Percentiles rank a stretch among this genome's conserved stretches.
phyloP scores from a whole-genome alignment of 1,140 invertebrate genomes.

The Vanessa tameamea region DNA sequence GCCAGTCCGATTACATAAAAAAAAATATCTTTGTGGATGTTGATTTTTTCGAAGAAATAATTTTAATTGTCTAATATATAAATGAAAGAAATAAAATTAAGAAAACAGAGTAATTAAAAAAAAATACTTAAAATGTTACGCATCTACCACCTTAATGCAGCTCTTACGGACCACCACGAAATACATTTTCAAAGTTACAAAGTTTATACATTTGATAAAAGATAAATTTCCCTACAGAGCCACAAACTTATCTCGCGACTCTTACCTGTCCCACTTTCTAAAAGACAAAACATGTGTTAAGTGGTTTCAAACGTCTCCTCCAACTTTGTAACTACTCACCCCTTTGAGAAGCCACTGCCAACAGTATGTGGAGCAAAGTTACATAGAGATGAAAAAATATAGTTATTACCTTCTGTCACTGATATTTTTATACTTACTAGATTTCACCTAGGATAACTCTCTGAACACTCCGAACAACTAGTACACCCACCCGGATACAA shows the following conservation, averaged over 20 bases:
- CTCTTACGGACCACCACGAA: background rate
- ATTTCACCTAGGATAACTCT: too few relatives aligned
- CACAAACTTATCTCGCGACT: conserved; percentile 32
- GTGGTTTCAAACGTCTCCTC: conserved; percentile 36
- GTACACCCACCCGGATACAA: too few relatives aligned
- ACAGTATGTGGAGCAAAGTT: background rate
- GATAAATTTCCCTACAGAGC: conserved; percentile 35
- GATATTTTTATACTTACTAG: too few relatives aligned
- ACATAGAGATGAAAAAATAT: conserved; percentile 2
- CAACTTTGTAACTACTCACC: conserved; percentile 25
- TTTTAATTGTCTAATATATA: too few relatives aligned
- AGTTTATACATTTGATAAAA: conserved; percentile 23
- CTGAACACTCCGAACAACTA: too few relatives aligned
- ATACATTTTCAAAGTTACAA: conserved; percentile 24
- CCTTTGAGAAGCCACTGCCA: background rate
- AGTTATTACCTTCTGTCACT: background rate
- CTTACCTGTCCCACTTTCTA: conserved; percentile 33
- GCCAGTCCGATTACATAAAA: too few relatives aligned
- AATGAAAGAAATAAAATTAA: too few relatives aligned
- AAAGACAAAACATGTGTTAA: conserved; percentile 40
- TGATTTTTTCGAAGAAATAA: too few relatives aligned
- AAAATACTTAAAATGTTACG: too few relatives aligned
- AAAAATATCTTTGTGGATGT: too few relatives aligned
- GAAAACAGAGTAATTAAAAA: too few relatives aligned
- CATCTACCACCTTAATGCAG: background rate